A percentile compares a stretch with the other conserved stretches of the same genome.
Conservation (phyloP, 2,797 vertebrate genomes). For the Channallabes apus region DNA sequence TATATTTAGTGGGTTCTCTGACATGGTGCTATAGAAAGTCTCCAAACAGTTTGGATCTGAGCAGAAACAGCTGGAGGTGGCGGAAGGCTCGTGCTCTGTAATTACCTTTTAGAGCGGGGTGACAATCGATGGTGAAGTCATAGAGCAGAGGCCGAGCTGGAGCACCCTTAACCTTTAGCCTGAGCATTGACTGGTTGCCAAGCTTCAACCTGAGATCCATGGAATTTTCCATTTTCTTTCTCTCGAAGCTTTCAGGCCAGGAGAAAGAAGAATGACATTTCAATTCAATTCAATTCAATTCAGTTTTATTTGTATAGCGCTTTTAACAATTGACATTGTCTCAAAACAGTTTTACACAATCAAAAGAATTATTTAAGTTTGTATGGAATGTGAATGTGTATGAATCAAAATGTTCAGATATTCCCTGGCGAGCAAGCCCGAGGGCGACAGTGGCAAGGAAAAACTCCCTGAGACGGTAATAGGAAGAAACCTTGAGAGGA, state of each 20-base stretch:
- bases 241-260: not conserved
- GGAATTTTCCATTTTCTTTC: not conserved
- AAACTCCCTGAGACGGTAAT: too few relatives aligned
- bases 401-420: too few relatives aligned
- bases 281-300: too few relatives aligned
- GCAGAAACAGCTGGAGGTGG: not conserved
- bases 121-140: conserved; percentile 20
- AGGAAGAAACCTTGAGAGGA: too few relatives aligned
- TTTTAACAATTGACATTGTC: too few relatives aligned
- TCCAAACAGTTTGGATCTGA: not conserved
- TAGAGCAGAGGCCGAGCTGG: conserved; percentile 5
- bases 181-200: conserved; percentile 23
- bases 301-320: too few relatives aligned
- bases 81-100: not conserved
- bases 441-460: too few relatives aligned
- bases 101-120: conserved; percentile 20
- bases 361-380: too few relatives aligned
- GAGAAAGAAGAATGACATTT: not conserved
- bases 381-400: too few relatives aligned
- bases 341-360: too few relatives aligned
- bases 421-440: too few relatives aligned
- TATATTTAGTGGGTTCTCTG: conserved; percentile 23
- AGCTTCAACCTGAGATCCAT: conserved; percentile 13
- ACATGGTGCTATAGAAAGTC: not conserved
- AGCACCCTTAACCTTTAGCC: conserved; percentile 31